These are phyloP conservation scores for Osmoderma eremita DNA, from an alignment of 2,888 invertebrate genomes.

Conservation along the genomic window DNA sequence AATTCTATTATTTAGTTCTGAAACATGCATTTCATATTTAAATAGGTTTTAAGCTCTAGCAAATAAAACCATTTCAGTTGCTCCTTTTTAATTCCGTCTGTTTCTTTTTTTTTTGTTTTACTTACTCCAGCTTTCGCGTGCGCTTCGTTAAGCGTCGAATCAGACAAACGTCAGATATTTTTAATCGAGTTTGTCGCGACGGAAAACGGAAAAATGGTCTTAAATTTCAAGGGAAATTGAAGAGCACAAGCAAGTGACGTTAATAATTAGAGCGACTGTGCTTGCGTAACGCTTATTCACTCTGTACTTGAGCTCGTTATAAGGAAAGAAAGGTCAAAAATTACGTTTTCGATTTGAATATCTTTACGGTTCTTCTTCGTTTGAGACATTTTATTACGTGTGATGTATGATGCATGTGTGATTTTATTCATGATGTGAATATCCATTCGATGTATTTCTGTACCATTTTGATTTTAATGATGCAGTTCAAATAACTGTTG, in stretches of 20 bases:
- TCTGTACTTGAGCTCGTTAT: neutral
- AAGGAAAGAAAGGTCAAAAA: too few species aligned
- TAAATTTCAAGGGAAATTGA: neutral
- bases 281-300: neutral
- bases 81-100: neutral
- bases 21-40: neutral
- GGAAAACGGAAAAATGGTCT: neutral
- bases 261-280: constrained; percentile 1
- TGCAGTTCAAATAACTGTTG: neutral
- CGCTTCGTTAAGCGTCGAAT: constrained; percentile 16
- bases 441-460: too few species aligned
- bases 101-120: neutral
- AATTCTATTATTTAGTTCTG: neutral
- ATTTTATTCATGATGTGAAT: too few species aligned
- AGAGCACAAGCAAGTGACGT: neutral
- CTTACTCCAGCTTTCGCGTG: neutral
- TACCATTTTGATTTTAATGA: too few species aligned
- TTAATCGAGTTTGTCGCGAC: constrained; percentile 10
- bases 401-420: too few species aligned
- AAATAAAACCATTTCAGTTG: neutral
- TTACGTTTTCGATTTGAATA: too few species aligned
- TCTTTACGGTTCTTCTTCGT: too few species aligned
- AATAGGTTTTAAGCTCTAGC: neutral
- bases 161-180: too few species aligned
- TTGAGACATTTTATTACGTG: too few species aligned